Conservation (phyloP, 2,113 vertebrate species). For the Pimephales promelas region DNA sequence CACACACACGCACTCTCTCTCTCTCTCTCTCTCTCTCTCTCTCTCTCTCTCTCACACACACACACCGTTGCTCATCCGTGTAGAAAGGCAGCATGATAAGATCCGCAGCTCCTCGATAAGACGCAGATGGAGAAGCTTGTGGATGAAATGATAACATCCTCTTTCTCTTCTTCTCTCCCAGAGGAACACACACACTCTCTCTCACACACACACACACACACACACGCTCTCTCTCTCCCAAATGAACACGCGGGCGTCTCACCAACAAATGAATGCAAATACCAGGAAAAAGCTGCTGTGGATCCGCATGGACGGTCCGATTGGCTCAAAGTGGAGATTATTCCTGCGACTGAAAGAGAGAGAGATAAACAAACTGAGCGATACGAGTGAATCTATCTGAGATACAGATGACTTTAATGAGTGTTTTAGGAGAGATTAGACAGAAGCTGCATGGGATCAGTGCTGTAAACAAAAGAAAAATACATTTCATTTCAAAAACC, state of each 20-base stretch:
- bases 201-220: too few species aligned
- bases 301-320: neutral
- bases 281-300: neutral
- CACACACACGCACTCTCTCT: neutral
- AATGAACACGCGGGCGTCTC: neutral
- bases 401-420: too few species aligned
- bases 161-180: neutral
- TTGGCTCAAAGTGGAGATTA: neutral
- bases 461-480: too few species aligned
- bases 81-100: constrained; percentile 24
- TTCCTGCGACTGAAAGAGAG: neutral
- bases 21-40: neutral
- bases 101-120: neutral
- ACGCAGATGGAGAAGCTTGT: constrained; percentile 13
- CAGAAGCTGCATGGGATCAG: neutral
- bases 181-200: neutral
- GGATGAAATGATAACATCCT: constrained; percentile 29
- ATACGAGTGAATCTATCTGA: neutral
- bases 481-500: too few species aligned
- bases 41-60: neutral
- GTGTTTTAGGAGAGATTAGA: neutral
- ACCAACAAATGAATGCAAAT: neutral
- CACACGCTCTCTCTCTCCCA: neutral
- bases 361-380: neutral
- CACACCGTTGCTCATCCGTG: constrained; percentile 4